Evolutionary conservation across 2,113 vertebrate species (phyloP), one percentile per base, ranked within the genome.

Genomic region (Oenanthe melanoleuca): DNA sequence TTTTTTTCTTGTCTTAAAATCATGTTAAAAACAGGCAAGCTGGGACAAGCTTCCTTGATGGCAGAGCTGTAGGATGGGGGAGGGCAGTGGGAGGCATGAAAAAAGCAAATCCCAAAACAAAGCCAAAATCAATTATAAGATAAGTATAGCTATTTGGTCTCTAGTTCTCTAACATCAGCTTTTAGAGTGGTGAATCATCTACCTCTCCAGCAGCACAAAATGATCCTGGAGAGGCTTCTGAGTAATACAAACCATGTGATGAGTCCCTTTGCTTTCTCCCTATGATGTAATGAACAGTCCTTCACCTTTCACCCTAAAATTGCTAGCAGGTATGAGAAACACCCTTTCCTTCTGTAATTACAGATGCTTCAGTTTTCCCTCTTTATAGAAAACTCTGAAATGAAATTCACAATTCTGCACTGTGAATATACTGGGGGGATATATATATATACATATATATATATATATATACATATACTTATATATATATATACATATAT

Each of bases 61-160:
- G 79, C 57, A 72, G 69, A 72, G 45, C 50, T 79, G 55, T 49
- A 47, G 64, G 59, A 66, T 22, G 61, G 60, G 78, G 55, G 40
- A 86, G 74, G 52, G 67, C 24, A 80, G 77, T 61, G 50, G 92
- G 79, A 95, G 67, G 79, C 75, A 93, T 70, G n/a, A 88, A 69
- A 13, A 72, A 70, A 33, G 6, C 56, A 88, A 92, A 88, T 71
- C 66, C 52, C 59, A 59, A 90, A 94, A 50, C 91, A 95, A 95
- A 94, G 72, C 80, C 60, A 71, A 95, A 88, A 93, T 94, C 74
- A 92, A 80, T 94, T 75, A 74, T n/a, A 80, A 92, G 86, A 78
- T 37, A 97, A 88, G 83, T 77, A 81, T 28, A 90, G 80, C 88
- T 93, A 86, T 89, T 89, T 82, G 84, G 84, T 90, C 69, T 95